A percentile compares a stretch with the other conserved stretches of the same genome.
Conservation (phyloP, 2,888 invertebrate species). For the Noctua janthe region DNA sequence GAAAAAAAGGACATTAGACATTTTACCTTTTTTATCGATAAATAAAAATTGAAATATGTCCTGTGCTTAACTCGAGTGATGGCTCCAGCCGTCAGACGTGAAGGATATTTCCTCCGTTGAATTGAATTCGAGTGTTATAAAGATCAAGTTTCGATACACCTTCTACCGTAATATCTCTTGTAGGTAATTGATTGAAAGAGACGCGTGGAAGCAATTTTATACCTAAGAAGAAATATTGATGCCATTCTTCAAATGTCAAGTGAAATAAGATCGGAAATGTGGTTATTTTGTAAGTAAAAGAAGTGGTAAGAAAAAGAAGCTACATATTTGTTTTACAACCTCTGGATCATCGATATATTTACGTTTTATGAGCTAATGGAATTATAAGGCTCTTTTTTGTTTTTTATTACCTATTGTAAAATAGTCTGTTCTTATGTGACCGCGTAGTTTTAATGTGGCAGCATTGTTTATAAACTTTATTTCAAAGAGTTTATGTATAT, state of each 20-base stretch:
- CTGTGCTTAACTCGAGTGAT: slow-evolving; percentile 32
- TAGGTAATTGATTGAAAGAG: slow-evolving; percentile 46
- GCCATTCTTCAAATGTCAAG: slow-evolving; percentile 24
- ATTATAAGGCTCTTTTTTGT: background rate
- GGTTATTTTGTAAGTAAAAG: slow-evolving; percentile 1
- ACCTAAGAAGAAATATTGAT: slow-evolving; percentile 25
- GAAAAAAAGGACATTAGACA: background rate
- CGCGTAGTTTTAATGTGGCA: background rate
- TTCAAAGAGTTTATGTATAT: background rate
- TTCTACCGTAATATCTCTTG: slow-evolving; percentile 28
- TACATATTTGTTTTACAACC: background rate
- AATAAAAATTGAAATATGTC: slow-evolving; percentile 41
- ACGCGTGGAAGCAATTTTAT: slow-evolving; percentile 20
- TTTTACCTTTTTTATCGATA: slow-evolving; percentile 17
- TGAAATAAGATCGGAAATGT: slow-evolving; percentile 8
- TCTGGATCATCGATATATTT: background rate
- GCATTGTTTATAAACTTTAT: background rate
- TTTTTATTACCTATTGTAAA: background rate
- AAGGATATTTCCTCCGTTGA: slow-evolving; percentile 58
- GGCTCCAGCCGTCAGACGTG: slow-evolving; percentile 25
- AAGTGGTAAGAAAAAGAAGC: background rate
- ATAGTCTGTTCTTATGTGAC: background rate
- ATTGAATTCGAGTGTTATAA: slow-evolving; percentile 61
- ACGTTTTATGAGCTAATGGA: background rate
- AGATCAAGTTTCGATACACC: slow-evolving; percentile 57